Conservation (phyloP, 2,888 invertebrate genomes). For the Noctua janthe region DNA sequence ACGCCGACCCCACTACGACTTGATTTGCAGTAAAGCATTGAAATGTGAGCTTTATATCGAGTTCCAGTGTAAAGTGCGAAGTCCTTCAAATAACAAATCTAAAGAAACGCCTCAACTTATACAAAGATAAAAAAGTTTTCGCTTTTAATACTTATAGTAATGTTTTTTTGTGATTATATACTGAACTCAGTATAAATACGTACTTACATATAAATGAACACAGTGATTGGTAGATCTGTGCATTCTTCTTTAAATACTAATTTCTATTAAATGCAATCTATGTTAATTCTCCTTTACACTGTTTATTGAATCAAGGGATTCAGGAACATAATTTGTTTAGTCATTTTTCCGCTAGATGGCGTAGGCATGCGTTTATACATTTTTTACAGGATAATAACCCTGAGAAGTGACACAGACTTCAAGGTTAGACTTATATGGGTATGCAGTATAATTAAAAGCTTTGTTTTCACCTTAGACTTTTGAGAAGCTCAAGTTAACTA, state of each 20-base stretch:
- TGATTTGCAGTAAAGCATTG: neutral
- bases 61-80: neutral
- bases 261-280: conserved; percentile 80
- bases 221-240: conserved; percentile 83
- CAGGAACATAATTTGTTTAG: neutral
- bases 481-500: conserved; percentile 26
- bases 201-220: conserved; percentile 79
- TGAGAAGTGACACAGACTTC: neutral
- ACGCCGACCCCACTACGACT: neutral
- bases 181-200: conserved; percentile 63
- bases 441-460: neutral
- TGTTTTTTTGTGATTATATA: conserved; percentile 66
- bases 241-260: conserved; percentile 69
- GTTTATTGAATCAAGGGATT: conserved; percentile 39
- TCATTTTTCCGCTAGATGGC: conserved; percentile 38
- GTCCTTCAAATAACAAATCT: conserved; percentile 5
- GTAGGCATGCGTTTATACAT: conserved; percentile 1
- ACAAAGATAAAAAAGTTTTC: conserved; percentile 57
- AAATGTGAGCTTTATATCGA: neutral
- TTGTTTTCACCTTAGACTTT: neutral
- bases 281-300: conserved; percentile 65
- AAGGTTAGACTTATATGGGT: neutral
- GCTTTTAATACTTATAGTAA: conserved; percentile 57
- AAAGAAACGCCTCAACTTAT: conserved; percentile 41
- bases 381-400: conserved; percentile 29